These are phyloP conservation scores for Prosopocoilus inquinatus DNA, from an alignment of 2,888 invertebrate species.

Conservation along the genomic window DNA sequence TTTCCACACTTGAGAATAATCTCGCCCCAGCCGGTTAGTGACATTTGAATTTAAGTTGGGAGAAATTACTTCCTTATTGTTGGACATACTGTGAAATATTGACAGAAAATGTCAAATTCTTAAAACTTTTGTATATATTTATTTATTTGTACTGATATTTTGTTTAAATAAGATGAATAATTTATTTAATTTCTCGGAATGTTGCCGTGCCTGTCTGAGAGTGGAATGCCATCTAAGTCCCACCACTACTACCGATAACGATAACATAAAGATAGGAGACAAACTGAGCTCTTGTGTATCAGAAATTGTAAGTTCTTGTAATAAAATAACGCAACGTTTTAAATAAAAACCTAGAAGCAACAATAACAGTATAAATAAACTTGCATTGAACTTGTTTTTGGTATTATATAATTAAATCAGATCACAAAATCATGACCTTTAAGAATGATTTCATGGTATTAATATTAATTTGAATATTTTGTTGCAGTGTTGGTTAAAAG, in stretches of 20 bases:
- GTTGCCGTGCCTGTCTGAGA: slow-evolving; percentile 23
- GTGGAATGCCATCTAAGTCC: slow-evolving; percentile 21
- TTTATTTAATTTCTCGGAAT: slow-evolving; percentile 21
- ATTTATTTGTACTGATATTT: slow-evolving; percentile 5
- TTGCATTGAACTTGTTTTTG: too few relatives aligned
- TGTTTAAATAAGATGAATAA: slow-evolving; percentile 21
- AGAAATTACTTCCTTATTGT: too few relatives aligned
- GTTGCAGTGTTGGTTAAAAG: slow-evolving; percentile 22
- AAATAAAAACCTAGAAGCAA: too few relatives aligned
- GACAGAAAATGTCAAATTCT: slow-evolving; percentile 10
- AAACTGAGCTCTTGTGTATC: slow-evolving; percentile 23
- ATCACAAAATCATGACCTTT: not conserved
- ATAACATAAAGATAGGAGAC: slow-evolving; percentile 24
- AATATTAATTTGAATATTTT: not conserved
- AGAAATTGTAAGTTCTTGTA: slow-evolving; percentile 22
- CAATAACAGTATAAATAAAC: too few relatives aligned
- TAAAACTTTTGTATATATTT: slow-evolving; percentile 14
- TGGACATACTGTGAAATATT: slow-evolving; percentile 29
- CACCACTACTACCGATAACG: slow-evolving; percentile 19
- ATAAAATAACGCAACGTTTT: too few relatives aligned
- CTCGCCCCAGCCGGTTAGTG: too few relatives aligned
- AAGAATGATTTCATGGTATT: not conserved
- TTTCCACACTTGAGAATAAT: too few relatives aligned
- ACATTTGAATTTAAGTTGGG: too few relatives aligned
- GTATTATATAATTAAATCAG: too few relatives aligned